These are phyloP conservation scores for Paracanthobrama guichenoti DNA, from an alignment of 2,113 vertebrate genomes.

Conservation along the genomic window DNA sequence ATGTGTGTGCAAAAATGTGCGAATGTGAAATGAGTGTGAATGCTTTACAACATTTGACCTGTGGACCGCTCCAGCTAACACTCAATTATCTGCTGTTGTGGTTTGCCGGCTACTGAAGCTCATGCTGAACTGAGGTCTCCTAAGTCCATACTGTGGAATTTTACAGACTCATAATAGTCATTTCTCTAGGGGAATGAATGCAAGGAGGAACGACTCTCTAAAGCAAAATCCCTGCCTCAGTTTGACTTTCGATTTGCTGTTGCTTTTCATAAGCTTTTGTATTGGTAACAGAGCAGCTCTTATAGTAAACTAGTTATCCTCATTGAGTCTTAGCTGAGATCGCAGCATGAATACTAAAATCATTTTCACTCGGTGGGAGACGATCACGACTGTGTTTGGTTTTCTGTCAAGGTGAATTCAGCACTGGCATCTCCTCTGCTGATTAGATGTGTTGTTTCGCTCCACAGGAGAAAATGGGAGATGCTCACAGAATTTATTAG, in stretches of 20 bases:
- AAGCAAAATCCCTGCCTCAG: background rate
- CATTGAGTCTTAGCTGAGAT: background rate
- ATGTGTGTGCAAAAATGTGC: conserved; percentile 9
- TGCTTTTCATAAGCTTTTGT: background rate
- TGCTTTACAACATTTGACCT: conserved; percentile 12
- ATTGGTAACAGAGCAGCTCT: background rate
- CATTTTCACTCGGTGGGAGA: conserved; percentile 4
- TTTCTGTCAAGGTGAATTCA: conserved; percentile 19
- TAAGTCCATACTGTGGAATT: background rate
- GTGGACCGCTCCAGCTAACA: background rate
- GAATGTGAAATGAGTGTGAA: background rate
- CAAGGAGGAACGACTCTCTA: background rate
- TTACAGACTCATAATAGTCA: background rate
- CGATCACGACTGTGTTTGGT: conserved; percentile 8
- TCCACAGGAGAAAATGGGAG: background rate
- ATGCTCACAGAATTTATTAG: conserved; percentile 18
- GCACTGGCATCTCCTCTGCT: background rate
- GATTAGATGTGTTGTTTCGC: conserved; percentile 20
- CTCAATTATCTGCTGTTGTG: conserved; percentile 15
- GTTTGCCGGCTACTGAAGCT: background rate
- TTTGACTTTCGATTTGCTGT: conserved; percentile 21
- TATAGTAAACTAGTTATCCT: background rate
- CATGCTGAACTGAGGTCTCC: background rate
- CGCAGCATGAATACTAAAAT: conserved; percentile 19
- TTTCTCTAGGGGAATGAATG: background rate